Conservation (phyloP, 2,113 vertebrate genomes). For the Neotragus moschatus region DNA sequence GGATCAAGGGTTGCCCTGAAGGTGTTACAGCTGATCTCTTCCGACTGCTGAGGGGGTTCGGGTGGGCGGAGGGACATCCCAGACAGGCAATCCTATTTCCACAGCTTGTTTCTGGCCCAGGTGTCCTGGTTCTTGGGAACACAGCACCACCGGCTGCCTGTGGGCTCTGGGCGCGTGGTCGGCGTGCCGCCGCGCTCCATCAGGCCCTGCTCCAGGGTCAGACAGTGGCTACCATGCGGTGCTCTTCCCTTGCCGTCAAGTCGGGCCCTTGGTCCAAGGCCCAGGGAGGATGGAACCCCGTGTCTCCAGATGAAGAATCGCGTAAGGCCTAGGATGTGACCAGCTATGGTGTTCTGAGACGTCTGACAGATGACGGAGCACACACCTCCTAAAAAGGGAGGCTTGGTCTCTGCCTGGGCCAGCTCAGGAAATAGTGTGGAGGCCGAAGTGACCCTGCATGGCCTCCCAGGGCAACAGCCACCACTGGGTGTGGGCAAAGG, state of each 20-base stretch:
- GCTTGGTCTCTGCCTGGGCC: too few relatives aligned
- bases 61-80: fast-evolving
- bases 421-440: neutral
- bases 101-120: neutral
- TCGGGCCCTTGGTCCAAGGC: neutral
- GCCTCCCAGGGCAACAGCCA: neutral
- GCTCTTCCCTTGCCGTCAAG: neutral
- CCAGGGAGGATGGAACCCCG: neutral
- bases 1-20: neutral
- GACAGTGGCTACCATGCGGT: fast-evolving
- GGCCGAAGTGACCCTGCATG: neutral
- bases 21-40: neutral
- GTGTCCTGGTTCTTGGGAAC: neutral
- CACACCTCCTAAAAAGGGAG: neutral
- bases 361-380: too few relatives aligned
- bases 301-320: neutral
- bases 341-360: neutral
- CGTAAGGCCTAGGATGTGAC: neutral
- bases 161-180: too few relatives aligned
- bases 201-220: neutral
- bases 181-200: fast-evolving
- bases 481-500: neutral
- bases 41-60: neutral
- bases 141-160: fast-evolving
- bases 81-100: too few relatives aligned